Evolutionary conservation across 2,888 invertebrate species (phyloP).

Genomic region (Leptinotarsa rubiginosa): DNA sequence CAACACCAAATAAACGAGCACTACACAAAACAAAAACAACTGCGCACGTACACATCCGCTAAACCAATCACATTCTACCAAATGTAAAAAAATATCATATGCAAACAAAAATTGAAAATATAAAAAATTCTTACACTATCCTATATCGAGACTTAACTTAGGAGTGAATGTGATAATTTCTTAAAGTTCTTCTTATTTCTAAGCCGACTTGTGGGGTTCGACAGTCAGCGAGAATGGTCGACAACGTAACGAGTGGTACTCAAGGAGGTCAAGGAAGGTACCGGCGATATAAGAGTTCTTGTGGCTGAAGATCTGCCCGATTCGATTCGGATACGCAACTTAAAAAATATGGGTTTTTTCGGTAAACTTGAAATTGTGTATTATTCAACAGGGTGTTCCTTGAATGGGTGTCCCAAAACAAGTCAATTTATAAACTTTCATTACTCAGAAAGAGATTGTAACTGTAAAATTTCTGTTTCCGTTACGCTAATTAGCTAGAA

Average conservation of each 20-base stretch:
- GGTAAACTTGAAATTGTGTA: not conserved
- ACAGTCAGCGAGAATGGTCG: conserved; percentile 56
- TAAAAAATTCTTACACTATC: conserved; percentile 62
- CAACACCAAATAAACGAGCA: not conserved
- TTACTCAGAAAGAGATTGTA: conserved; percentile 9
- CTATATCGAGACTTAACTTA: conserved; percentile 59
- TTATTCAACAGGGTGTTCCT: not conserved
- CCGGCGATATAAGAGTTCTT: conserved; percentile 38
- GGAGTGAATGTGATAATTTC: conserved; percentile 66
- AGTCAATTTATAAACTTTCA: not conserved
- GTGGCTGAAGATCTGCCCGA: conserved; percentile 26
- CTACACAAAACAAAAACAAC: conserved; percentile 17
- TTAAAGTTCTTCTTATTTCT: conserved; percentile 68
- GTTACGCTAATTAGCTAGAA: not conserved
- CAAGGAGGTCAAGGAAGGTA: conserved; percentile 64
- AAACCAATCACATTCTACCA: conserved; percentile 11
- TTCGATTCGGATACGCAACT: conserved; percentile 25
- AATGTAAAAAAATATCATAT: conserved; percentile 24
- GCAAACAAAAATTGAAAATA: conserved; percentile 43
- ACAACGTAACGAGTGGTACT: conserved; percentile 55
- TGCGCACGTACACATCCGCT: not conserved
- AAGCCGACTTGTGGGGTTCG: conserved; percentile 64
- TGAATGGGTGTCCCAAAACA: not conserved
- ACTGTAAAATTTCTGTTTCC: not conserved
- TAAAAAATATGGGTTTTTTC: not conserved